Conservation (phyloP, 2,888 invertebrate genomes). For the Caenorhabditis sinica region DNA sequence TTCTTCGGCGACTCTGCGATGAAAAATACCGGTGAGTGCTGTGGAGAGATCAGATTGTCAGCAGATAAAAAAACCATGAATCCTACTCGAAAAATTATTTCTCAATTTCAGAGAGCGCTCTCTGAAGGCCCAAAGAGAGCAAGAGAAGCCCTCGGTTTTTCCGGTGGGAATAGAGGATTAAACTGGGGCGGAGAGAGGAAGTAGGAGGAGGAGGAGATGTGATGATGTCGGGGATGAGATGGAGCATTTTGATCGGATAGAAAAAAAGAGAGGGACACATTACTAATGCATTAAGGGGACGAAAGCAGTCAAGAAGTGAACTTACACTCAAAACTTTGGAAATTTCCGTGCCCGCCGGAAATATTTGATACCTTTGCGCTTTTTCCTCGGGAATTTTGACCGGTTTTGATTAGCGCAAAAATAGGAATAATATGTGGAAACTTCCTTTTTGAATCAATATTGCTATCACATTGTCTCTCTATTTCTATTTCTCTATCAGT, state of each 20-base stretch:
- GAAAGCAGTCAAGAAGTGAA: no score
- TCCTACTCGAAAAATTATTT: background rate
- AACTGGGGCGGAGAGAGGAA: slow-evolving; percentile 22
- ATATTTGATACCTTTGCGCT: slow-evolving; percentile 27
- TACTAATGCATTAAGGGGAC: slow-evolving; percentile 14
- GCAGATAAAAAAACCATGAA: background rate
- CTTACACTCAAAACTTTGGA: slow-evolving; percentile 30
- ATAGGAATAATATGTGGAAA: slow-evolving; percentile 6
- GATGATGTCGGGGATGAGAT: slow-evolving; percentile 13
- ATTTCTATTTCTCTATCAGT: slow-evolving; percentile 9
- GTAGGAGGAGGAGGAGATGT: slow-evolving; percentile 11
- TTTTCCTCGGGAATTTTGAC: slow-evolving; percentile 30
- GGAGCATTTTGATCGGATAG: slow-evolving; percentile 20
- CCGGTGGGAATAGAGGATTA: slow-evolving; percentile 31
- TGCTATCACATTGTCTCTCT: slow-evolving; percentile 12
- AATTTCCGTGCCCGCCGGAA: slow-evolving; percentile 28
- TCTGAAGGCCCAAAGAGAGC: slow-evolving; percentile 20
- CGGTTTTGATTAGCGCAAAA: background rate
- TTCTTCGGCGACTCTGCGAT: slow-evolving; percentile 14
- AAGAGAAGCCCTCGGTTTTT: slow-evolving; percentile 11
- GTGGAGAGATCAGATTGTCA: slow-evolving; percentile 21
- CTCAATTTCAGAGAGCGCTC: slow-evolving; percentile 10
- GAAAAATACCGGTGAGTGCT: background rate
- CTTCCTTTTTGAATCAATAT: slow-evolving; percentile 10
- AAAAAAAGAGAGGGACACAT: slow-evolving; percentile 11